phyloP scores from a whole-genome alignment of 2,797 vertebrate species.

The Pseudomugil tenellus region DNA sequence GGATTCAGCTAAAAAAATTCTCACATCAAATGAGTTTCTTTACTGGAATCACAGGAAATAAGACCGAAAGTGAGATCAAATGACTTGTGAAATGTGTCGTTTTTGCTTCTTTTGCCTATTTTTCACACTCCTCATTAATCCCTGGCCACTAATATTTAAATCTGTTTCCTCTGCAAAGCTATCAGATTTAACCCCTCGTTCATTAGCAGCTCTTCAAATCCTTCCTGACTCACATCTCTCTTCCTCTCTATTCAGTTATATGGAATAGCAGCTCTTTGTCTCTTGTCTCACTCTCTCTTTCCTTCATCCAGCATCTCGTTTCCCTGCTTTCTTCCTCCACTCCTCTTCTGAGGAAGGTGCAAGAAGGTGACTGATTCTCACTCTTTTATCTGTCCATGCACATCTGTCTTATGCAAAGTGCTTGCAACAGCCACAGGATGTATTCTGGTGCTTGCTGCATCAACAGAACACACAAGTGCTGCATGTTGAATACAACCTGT shows the following conservation, averaged over 20 bases:
- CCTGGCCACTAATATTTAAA: conserved; percentile 59
- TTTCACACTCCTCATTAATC: conserved; percentile 46
- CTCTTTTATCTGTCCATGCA: conserved; percentile 45
- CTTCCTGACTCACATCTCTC: conserved; percentile 51
- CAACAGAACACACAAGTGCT: conserved; percentile 25
- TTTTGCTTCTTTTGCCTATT: conserved; percentile 27
- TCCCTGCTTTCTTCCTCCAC: conserved; percentile 3
- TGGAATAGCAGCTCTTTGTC: conserved; percentile 45
- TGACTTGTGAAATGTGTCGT: conserved; percentile 43
- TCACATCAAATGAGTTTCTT: conserved; percentile 29
- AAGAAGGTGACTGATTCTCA: conserved; percentile 55
- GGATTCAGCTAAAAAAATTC: conserved; percentile 38
- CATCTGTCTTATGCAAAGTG: conserved; percentile 56
- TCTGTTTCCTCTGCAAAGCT: conserved; percentile 60
- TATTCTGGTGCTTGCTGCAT: conserved; percentile 21
- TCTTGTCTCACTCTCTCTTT: conserved; percentile 22
- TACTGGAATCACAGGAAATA: conserved; percentile 35
- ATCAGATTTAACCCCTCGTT: conserved; percentile 63
- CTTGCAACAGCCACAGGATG: conserved; percentile 18
- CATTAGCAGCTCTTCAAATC: conserved; percentile 74
- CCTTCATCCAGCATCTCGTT: conserved; percentile 14
- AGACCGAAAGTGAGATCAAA: conserved; percentile 36
- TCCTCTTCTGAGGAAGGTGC: conserved; percentile 19
- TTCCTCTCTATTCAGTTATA: conserved; percentile 64
- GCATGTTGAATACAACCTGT: conserved; percentile 35